Conservation (phyloP, 2,113 vertebrate species). For the Dasypus novemcinctus region DNA sequence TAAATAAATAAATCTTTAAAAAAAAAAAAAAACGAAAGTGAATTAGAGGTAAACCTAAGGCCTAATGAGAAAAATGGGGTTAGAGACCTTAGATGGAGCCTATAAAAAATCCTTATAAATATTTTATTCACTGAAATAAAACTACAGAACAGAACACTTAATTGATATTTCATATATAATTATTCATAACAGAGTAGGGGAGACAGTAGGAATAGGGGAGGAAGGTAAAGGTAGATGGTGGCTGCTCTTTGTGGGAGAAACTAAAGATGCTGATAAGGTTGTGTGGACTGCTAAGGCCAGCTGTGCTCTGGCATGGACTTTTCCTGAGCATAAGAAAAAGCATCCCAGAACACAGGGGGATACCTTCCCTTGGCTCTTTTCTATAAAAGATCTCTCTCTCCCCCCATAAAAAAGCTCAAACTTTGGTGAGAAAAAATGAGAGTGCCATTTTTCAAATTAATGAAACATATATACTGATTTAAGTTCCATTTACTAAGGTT, state of each 20-base stretch:
- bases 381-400: background rate
- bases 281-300: background rate
- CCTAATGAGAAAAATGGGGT: background rate
- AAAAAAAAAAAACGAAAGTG: too few relatives aligned
- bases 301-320: background rate
- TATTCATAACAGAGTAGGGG: background rate
- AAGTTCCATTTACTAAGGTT: constrained; percentile 2
- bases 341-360: background rate
- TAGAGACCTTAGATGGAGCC: background rate
- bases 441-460: constrained; percentile 45
- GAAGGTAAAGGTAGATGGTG: too few relatives aligned
- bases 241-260: background rate
- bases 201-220: background rate
- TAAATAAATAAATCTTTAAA: too few relatives aligned
- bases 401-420: constrained; percentile 2
- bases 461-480: background rate
- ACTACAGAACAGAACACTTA: constrained; percentile 3
- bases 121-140: constrained; percentile 42
- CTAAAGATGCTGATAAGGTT: background rate
- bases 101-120: background rate
- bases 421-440: background rate
- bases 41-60: constrained; percentile 43
- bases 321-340: background rate
- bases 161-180: constrained; percentile 19
- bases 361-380: background rate